These are phyloP conservation scores for Halotydeus destructor DNA, from an alignment of 1,140 invertebrate genomes.

Conservation along the genomic window DNA sequence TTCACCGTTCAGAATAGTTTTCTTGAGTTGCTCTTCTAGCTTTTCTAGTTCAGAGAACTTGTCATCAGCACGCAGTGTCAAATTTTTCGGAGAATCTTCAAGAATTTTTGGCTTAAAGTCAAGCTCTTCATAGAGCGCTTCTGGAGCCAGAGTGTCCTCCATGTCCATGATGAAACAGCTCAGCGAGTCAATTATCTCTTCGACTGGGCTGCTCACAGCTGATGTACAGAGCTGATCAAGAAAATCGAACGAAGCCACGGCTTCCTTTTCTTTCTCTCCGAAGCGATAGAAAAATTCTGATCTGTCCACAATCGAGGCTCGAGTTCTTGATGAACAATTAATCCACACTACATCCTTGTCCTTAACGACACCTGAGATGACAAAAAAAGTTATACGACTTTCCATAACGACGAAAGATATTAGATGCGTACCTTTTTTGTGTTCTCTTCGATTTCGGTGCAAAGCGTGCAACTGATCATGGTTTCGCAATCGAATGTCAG, in stretches of 20 bases:
- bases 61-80: no score
- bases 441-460: slow-evolving; percentile 39
- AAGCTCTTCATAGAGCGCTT: no score
- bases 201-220: no score
- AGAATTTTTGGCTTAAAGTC: no score
- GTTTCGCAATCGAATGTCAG: no score
- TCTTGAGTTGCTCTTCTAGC: no score
- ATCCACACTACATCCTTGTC: slow-evolving; percentile 30
- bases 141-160: no score
- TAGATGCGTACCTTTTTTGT: slow-evolving; percentile 41
- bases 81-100: no score
- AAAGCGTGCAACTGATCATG: slow-evolving; percentile 43
- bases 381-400: slow-evolving; percentile 7
- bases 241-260: slow-evolving; percentile 53
- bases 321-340: slow-evolving; percentile 26
- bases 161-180: no score
- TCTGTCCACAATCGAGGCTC: slow-evolving; percentile 46
- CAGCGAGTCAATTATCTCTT: no score
- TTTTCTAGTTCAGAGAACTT: no score
- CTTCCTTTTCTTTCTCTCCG: slow-evolving; percentile 49
- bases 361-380: slow-evolving; percentile 29
- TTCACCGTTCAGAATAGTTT: no score
- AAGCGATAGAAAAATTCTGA: slow-evolving; percentile 49
- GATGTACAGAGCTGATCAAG: slow-evolving; percentile 37
- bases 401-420: neutral